Conservation (phyloP, 2,113 vertebrate genomes). For the Leucosticte australis region DNA sequence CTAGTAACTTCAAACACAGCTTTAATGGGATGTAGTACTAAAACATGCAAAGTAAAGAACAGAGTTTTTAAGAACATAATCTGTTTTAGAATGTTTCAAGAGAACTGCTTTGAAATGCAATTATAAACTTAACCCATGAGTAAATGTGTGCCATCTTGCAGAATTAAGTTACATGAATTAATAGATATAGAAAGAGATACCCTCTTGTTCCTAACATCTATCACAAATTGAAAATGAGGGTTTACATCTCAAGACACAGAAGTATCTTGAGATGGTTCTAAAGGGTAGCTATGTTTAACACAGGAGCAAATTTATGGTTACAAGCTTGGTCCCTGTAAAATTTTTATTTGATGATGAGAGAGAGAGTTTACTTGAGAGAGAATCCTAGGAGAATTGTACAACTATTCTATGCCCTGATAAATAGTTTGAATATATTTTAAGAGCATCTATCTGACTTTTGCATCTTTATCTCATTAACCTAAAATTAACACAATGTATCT, state of each 20-base stretch:
- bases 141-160: conserved; percentile 69
- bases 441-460: conserved; percentile 22
- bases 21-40: conserved; percentile 80
- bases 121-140: conserved; percentile 74
- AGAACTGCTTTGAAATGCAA: conserved; percentile 74
- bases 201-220: neutral
- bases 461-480: conserved; percentile 19
- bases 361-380: conserved; percentile 29
- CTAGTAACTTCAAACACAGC: conserved; percentile 82
- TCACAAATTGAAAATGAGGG: neutral
- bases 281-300: conserved; percentile 27
- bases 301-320: neutral
- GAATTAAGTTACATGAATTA: conserved; percentile 49
- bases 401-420: neutral
- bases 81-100: conserved; percentile 80
- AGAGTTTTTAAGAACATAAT: conserved; percentile 82
- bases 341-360: conserved; percentile 26
- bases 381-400: conserved; percentile 38
- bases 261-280: neutral
- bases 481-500: conserved; percentile 34
- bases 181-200: neutral
- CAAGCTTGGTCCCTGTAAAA: neutral
- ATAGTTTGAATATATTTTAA: neutral
- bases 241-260: neutral
- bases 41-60: conserved; percentile 80